Evolutionary conservation across 2,888 invertebrate species (phyloP).

Genomic region (Barypeithes pellucidus): DNA sequence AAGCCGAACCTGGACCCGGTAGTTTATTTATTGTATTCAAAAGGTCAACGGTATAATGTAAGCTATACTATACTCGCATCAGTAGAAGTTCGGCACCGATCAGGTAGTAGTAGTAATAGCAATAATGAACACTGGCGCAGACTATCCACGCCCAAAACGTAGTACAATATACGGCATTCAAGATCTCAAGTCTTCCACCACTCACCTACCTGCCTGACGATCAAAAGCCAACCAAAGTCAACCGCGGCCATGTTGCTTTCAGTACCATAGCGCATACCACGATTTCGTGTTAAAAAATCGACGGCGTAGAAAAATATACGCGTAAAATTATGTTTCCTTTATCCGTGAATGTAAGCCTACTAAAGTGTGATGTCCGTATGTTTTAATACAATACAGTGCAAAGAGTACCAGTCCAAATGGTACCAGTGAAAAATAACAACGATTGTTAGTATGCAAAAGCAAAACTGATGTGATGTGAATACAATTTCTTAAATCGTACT

Average conservation of each 20-base stretch:
- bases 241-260: slow-evolving; percentile 60
- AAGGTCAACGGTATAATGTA: too few relatives aligned
- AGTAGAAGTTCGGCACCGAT: not conserved
- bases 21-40: too few relatives aligned
- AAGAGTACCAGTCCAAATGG: slow-evolving; percentile 1
- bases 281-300: slow-evolving; percentile 1
- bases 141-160: slow-evolving; percentile 31
- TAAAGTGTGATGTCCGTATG: not conserved
- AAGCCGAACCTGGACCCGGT: too few relatives aligned
- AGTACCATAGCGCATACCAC: slow-evolving; percentile 46
- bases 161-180: slow-evolving; percentile 53
- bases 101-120: too few relatives aligned
- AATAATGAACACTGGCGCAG: slow-evolving; percentile 40
- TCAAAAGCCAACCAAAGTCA: slow-evolving; percentile 56
- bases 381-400: not conserved
- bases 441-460: slow-evolving; percentile 20
- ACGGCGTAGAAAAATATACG: slow-evolving; percentile 18
- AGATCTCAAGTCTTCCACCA: slow-evolving; percentile 54
- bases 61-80: too few relatives aligned
- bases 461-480: slow-evolving; percentile 49
- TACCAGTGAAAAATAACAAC: not conserved
- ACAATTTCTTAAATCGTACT: slow-evolving; percentile 57
- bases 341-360: not conserved
- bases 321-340: not conserved
- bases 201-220: slow-evolving; percentile 59